Evolutionary conservation across 2,888 invertebrate species (phyloP).

Genomic region (Ptychoptera albimana): DNA sequence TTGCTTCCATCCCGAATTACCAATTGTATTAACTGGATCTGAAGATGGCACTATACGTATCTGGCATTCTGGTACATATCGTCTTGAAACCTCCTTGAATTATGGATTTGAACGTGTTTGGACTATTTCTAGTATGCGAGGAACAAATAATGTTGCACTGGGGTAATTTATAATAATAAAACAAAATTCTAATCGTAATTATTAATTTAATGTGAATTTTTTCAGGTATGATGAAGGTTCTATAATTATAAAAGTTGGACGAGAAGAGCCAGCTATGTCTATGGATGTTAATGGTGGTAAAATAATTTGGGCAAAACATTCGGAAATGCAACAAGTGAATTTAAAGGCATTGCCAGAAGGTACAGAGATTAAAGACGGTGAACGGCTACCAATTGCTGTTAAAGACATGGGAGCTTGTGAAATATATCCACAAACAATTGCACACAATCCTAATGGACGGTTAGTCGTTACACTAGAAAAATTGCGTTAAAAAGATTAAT

Average conservation of each 20-base stretch:
- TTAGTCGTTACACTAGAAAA: too few species aligned
- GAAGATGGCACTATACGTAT: constrained; percentile 96
- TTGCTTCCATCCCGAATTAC: constrained; percentile 95
- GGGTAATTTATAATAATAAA: constrained; percentile 32
- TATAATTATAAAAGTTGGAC: constrained; percentile 42
- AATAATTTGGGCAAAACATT: constrained; percentile 97
- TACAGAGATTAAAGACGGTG: constrained; percentile 74
- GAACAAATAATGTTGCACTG: constrained; percentile 91
- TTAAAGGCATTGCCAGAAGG: constrained; percentile 70
- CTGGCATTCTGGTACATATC: constrained; percentile 98
- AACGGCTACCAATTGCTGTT: constrained; percentile 80
- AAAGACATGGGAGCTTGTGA: constrained; percentile 99
- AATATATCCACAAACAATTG: constrained; percentile 96
- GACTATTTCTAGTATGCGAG: constrained; percentile 85
- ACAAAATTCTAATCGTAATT: too few species aligned
- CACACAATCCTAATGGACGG: constrained; percentile 95
- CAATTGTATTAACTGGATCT: constrained; percentile 90
- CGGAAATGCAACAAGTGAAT: constrained; percentile 95
- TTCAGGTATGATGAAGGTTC: constrained; percentile 30
- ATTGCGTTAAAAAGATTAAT: too few species aligned
- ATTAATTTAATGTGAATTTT: too few species aligned
- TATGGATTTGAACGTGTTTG: constrained; percentile 97
- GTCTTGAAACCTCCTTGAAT: constrained; percentile 89
- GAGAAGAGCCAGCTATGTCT: constrained; percentile 97
- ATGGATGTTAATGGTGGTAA: constrained; percentile 99